phyloP scores from a whole-genome alignment of 2,797 vertebrate genomes.

The Cyclopterus lumpus region DNA sequence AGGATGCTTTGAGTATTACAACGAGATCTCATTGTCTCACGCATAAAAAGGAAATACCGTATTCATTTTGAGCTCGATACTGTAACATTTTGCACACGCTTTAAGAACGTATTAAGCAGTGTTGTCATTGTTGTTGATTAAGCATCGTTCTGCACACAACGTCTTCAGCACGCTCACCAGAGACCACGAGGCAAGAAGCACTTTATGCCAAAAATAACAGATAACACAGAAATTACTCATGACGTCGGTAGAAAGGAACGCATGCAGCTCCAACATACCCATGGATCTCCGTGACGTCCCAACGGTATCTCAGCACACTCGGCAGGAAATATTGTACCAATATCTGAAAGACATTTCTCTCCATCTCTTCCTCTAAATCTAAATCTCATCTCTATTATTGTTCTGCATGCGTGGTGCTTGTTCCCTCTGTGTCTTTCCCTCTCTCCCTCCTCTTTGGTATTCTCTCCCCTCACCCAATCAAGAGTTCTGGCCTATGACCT shows the following conservation, averaged over 20 bases:
- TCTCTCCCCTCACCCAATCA: conserved; percentile 54
- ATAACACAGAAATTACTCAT: conserved; percentile 39
- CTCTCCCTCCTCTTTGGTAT: conserved; percentile 37
- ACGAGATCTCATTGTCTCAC: not conserved
- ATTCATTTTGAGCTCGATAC: not conserved
- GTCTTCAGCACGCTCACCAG: not conserved
- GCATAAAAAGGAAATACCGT: conserved; percentile 10
- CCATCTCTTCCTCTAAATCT: conserved; percentile 33
- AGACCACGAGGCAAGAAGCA: not conserved
- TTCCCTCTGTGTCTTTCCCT: conserved; percentile 22
- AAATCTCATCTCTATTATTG: conserved; percentile 17
- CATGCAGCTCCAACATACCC: conserved; percentile 54
- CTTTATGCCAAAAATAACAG: conserved; percentile 10
- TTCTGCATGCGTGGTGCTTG: not conserved
- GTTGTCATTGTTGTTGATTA: not conserved
- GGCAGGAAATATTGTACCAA: conserved; percentile 52
- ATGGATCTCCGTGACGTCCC: conserved; percentile 47
- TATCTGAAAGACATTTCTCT: conserved; percentile 46
- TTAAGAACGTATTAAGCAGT: conserved; percentile 16
- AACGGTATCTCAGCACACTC: conserved; percentile 42
- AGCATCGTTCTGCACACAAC: conserved; percentile 4
- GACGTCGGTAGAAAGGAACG: conserved; percentile 33
- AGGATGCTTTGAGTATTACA: conserved; percentile 10
- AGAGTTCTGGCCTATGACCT: conserved; percentile 72
- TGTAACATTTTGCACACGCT: conserved; percentile 11